phyloP scores from a whole-genome alignment of 2,113 vertebrate genomes.

The Ariopsis seemanni region DNA sequence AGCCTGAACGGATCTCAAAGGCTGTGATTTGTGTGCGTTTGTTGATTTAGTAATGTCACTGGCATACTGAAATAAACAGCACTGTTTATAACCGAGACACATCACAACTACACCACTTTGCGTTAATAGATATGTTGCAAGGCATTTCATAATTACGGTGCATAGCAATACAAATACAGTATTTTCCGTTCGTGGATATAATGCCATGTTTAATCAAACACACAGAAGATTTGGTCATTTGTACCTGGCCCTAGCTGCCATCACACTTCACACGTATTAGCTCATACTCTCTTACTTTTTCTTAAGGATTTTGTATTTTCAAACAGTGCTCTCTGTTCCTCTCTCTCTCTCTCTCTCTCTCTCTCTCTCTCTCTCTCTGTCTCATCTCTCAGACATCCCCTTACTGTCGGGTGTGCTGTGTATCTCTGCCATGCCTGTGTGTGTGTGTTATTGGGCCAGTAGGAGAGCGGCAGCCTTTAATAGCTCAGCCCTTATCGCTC shows the following conservation, averaged over 20 bases:
- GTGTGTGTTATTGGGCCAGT: conserved; percentile 68
- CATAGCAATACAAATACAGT: background rate
- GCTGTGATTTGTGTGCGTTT: background rate
- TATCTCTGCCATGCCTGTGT: conserved; percentile 59
- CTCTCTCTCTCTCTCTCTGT: conserved; percentile 1
- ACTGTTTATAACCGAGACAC: background rate
- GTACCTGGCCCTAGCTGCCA: background rate
- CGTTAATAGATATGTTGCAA: background rate
- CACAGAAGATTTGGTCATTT: background rate
- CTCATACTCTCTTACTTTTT: background rate
- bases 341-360: conserved; percentile 2
- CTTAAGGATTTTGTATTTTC: background rate
- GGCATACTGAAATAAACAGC: background rate
- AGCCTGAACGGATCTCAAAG: background rate
- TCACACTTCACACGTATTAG: background rate
- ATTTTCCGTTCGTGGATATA: background rate
- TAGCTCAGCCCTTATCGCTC: conserved; percentile 76
- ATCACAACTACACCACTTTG: background rate
- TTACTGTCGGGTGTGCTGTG: conserved; percentile 36
- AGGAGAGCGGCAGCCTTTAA: conserved; percentile 75
- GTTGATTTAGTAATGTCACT: background rate
- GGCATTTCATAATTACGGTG: background rate
- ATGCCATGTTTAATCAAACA: background rate
- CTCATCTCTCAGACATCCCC: conserved; percentile 23
- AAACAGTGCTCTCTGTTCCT: background rate